These are phyloP conservation scores for Rallus crepitans DNA, from an alignment of 2,797 vertebrate genomes.

Conservation along the genomic window DNA sequence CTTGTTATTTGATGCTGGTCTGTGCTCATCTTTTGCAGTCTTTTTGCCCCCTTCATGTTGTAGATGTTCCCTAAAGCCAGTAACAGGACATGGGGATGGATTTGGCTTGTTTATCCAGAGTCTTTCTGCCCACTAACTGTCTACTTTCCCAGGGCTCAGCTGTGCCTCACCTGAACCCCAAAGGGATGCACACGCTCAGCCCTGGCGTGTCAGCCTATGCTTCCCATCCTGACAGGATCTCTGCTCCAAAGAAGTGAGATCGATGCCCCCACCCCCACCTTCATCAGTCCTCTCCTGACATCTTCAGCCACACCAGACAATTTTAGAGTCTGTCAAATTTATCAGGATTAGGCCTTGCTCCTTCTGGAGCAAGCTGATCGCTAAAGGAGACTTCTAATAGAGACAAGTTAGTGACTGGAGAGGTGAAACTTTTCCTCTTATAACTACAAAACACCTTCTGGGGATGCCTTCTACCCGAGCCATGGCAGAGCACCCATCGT, in stretches of 20 bases:
- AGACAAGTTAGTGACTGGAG: background rate
- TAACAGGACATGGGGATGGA: background rate
- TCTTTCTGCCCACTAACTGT: background rate
- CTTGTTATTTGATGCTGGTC: background rate
- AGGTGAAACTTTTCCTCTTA: background rate
- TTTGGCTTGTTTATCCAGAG: background rate
- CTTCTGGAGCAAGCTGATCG: background rate
- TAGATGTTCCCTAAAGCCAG: background rate
- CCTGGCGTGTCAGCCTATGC: fast-evolving
- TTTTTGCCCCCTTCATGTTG: background rate
- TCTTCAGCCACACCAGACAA: background rate
- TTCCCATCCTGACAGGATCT: background rate
- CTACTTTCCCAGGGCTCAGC: background rate
- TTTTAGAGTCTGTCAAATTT: background rate
- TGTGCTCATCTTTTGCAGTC: background rate
- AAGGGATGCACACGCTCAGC: background rate
- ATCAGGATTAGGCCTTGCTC: background rate
- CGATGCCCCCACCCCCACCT: background rate
- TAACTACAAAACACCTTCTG: background rate
- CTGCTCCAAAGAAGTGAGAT: background rate
- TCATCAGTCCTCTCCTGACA: background rate
- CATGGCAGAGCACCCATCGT: background rate
- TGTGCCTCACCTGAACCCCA: background rate
- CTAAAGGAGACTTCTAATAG: background rate
- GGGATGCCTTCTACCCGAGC: background rate